Percentiles rank a stretch among this genome's conserved stretches.
These are phyloP conservation scores for Morpho achilles DNA, from an alignment of 2,888 invertebrate genomes.

Conservation along the genomic window DNA sequence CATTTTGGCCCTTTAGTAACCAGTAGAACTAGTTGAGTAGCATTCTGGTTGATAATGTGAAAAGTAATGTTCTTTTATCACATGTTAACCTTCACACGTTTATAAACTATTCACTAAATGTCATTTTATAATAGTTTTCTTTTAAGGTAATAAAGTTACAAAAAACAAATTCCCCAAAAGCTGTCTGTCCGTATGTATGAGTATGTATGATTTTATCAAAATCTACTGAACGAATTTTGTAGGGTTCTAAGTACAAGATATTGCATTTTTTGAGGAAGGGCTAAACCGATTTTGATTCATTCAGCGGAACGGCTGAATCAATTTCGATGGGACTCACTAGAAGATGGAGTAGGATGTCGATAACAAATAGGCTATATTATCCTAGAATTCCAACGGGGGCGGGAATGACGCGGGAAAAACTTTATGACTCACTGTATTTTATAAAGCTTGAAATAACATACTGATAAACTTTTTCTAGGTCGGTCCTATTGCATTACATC, in stretches of 20 bases:
- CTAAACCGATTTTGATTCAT: no score
- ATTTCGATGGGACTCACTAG: no score
- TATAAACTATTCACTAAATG: not conserved
- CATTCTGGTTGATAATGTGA: slow-evolving; percentile 1
- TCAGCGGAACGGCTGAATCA: no score
- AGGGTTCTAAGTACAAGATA: no score
- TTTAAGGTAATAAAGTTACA: not conserved
- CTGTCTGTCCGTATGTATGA: not conserved
- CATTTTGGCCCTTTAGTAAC: slow-evolving; percentile 48
- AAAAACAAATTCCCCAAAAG: not conserved
- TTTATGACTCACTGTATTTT: no score
- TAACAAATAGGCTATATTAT: no score
- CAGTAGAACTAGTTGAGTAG: slow-evolving; percentile 41
- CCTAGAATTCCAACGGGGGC: no score
- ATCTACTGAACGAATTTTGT: no score
- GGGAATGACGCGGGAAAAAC: no score
- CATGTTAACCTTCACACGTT: slow-evolving; percentile 6
- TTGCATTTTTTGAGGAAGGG: no score
- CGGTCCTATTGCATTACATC: slow-evolving; percentile 97
- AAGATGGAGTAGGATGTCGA: no score
- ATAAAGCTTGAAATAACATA: not conserved
- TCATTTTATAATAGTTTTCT: not conserved
- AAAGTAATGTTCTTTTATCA: slow-evolving; percentile 7
- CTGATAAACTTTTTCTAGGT: slow-evolving; percentile 70
- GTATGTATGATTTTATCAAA: no score